Conservation (phyloP, 35 echinoderm and acorn worm genomes). For the Lytechinus variegatus region DNA sequence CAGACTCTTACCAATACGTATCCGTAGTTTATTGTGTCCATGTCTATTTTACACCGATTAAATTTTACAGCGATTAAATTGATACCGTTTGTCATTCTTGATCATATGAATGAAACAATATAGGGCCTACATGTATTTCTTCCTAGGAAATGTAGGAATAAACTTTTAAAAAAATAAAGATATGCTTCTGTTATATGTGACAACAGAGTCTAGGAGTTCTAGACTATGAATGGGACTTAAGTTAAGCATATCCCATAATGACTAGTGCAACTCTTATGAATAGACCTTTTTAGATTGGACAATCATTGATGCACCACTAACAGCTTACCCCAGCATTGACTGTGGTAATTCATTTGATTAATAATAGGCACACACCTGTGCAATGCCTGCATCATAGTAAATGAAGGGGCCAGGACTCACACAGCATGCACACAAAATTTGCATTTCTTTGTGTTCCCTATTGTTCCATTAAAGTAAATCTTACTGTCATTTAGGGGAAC, state of each 20-base stretch:
- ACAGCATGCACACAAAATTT: not conserved
- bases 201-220: not conserved
- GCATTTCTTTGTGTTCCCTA: not conserved
- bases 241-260: conserved; percentile 4
- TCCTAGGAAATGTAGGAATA: too few species aligned
- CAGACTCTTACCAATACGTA: not conserved
- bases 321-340: not conserved
- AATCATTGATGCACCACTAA: conserved; percentile 11
- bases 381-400: not conserved
- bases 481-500: not conserved
- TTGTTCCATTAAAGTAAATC: conserved; percentile 6
- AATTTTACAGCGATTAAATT: not conserved
- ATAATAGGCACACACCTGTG: not conserved
- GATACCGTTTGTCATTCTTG: not conserved
- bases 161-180: too few species aligned
- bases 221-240: not conserved
- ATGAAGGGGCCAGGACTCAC: too few species aligned
- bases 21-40: not conserved
- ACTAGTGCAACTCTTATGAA: not conserved
- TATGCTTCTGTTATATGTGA: not conserved
- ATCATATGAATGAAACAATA: too few species aligned
- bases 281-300: not conserved
- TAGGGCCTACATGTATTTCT: too few species aligned
- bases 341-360: conserved; percentile 3
- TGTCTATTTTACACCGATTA: not conserved